Percentiles rank a stretch among this genome's conserved stretches.
Evolutionary conservation across 2,113 vertebrate genomes (phyloP).

Genomic region (Xiphophorus hellerii): DNA sequence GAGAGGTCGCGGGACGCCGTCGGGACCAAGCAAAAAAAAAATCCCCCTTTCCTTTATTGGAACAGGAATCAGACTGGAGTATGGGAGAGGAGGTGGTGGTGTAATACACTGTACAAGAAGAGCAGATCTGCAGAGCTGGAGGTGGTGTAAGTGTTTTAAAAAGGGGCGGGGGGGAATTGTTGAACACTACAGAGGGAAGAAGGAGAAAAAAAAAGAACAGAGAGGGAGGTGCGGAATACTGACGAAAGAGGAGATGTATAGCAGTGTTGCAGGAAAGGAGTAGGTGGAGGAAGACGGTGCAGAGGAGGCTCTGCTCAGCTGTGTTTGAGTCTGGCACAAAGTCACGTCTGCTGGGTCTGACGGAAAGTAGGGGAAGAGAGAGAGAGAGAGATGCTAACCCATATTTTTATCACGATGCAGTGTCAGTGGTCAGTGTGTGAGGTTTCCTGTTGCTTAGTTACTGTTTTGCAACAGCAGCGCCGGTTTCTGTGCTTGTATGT

Average conservation of each 20-base stretch:
- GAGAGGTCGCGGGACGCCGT: conserved; percentile 18
- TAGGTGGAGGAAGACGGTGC: conserved; percentile 60
- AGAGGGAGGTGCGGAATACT: conserved; percentile 29
- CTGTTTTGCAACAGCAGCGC: conserved; percentile 65
- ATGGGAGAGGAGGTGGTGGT: conserved; percentile 4
- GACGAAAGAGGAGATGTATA: conserved; percentile 42
- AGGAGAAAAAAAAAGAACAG: neutral
- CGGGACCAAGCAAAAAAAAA: conserved; percentile 11
- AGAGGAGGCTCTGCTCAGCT: conserved; percentile 52
- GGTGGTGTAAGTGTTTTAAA: conserved; percentile 27
- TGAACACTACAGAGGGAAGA: conserved; percentile 12
- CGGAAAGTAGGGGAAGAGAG: conserved; percentile 16
- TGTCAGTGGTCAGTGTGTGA: conserved; percentile 75
- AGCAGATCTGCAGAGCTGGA: conserved; percentile 27
- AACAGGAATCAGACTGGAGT: neutral
- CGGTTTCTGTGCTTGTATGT: conserved; percentile 63
- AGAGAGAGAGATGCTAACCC: conserved; percentile 51
- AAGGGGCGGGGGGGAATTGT: conserved; percentile 5
- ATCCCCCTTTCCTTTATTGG: neutral
- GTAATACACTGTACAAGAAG: conserved; percentile 14
- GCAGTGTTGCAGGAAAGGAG: conserved; percentile 47
- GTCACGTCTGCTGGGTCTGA: conserved; percentile 52
- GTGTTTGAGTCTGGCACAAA: conserved; percentile 56
- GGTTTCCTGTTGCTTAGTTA: conserved; percentile 77
- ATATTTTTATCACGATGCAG: conserved; percentile 65